Evolutionary conservation across 1,140 invertebrate genomes (phyloP).

Genomic region (Phenacoccus solenopsis): DNA sequence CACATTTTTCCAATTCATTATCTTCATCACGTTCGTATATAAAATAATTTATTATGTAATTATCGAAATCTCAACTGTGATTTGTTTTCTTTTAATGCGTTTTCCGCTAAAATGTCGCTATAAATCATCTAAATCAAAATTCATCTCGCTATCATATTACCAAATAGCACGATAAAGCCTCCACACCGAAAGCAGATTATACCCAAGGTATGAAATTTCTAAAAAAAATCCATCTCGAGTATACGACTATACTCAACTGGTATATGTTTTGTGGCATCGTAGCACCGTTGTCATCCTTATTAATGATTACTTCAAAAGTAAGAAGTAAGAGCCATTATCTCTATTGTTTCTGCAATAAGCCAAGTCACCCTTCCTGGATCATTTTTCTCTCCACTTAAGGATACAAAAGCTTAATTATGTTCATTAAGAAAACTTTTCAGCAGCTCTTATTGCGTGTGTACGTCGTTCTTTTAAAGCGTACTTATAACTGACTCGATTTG

Average conservation of each 20-base stretch:
- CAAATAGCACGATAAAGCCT: no score
- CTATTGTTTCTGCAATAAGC: background rate
- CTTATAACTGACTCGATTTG: no score
- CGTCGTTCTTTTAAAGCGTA: no score
- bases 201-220: no score
- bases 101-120: background rate
- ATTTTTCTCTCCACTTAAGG: background rate
- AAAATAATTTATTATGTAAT: constrained; percentile 4
- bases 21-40: background rate
- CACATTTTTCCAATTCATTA: background rate
- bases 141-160: no score
- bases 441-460: no score
- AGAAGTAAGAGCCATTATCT: background rate
- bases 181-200: no score
- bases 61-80: background rate
- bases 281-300: background rate
- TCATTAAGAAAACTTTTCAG: background rate
- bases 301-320: background rate
- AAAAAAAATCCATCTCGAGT: no score
- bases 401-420: background rate
- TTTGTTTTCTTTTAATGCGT: background rate
- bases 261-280: background rate
- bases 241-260: no score
- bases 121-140: no score
- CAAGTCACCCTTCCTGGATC: background rate